Conservation (phyloP, 2,797 vertebrate genomes). For the Phaenicophaeus curvirostris region DNA sequence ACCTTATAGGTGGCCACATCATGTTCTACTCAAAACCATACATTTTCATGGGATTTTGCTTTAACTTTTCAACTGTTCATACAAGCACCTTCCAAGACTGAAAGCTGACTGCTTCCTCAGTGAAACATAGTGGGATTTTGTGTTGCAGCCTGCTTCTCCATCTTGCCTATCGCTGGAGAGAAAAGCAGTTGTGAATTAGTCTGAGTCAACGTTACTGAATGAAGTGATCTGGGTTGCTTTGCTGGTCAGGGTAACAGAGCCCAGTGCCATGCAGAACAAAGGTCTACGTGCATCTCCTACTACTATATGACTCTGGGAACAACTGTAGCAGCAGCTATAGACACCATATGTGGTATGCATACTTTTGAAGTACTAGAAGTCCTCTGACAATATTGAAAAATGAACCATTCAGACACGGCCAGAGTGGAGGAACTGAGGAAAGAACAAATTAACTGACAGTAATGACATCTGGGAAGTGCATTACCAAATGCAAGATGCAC, state of each 20-base stretch:
- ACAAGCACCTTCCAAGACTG: neutral
- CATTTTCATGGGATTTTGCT: neutral
- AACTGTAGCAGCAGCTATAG: neutral
- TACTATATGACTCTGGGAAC: neutral
- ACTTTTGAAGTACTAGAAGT: neutral
- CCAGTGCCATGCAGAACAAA: neutral
- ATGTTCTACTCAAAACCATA: neutral
- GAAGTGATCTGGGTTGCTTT: neutral
- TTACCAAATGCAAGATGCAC: neutral
- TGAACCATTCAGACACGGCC: neutral
- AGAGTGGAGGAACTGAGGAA: neutral
- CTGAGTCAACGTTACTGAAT: neutral
- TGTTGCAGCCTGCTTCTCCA: no score
- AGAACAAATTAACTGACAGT: neutral
- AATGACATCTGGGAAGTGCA: neutral
- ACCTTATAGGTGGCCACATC: neutral
- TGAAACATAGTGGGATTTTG: fast-evolving
- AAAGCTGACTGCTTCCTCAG: neutral
- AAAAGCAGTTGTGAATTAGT: fast-evolving
- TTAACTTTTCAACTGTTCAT: neutral
- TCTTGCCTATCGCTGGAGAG: neutral
- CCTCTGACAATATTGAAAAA: neutral
- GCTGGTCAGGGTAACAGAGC: neutral
- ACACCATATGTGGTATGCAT: neutral
- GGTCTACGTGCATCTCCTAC: no score